Conservation (phyloP, 2,113 vertebrate genomes). For the Serilophus lunatus region DNA sequence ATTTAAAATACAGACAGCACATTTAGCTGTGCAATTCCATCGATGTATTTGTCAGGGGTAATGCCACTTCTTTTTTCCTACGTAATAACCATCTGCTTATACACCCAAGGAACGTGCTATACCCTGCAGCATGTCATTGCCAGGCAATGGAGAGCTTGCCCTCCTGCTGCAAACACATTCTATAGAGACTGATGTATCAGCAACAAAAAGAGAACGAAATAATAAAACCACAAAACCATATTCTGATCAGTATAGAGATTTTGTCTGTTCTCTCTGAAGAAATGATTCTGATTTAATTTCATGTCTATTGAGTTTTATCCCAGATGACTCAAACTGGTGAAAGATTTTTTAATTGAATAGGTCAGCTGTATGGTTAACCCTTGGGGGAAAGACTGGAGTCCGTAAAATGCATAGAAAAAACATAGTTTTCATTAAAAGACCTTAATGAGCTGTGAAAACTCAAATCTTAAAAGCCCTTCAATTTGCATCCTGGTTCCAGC, state of each 20-base stretch:
- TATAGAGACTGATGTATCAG: background rate
- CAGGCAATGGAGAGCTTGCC: background rate
- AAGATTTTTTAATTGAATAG: slow-evolving; percentile 32
- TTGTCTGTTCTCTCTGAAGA: background rate
- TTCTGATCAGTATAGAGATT: background rate
- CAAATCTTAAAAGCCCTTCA: background rate
- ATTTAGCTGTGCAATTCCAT: background rate
- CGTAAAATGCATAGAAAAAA: background rate
- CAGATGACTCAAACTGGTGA: background rate
- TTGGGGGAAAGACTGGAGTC: background rate
- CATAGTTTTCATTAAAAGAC: background rate
- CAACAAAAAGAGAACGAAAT: background rate
- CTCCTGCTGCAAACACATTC: background rate
- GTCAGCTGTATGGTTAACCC: slow-evolving; percentile 3
- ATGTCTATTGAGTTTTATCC: background rate
- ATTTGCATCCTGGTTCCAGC: background rate
- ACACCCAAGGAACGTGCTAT: background rate
- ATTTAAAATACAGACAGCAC: background rate
- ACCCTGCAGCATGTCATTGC: background rate
- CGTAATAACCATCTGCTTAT: background rate
- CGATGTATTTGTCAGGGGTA: background rate
- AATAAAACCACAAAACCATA: background rate
- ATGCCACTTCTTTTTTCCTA: background rate
- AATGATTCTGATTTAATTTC: slow-evolving; percentile 23
- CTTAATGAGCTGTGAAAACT: slow-evolving; percentile 1